These are phyloP conservation scores for Albula goreensis DNA, from an alignment of 2,113 vertebrate species.

Conservation along the genomic window DNA sequence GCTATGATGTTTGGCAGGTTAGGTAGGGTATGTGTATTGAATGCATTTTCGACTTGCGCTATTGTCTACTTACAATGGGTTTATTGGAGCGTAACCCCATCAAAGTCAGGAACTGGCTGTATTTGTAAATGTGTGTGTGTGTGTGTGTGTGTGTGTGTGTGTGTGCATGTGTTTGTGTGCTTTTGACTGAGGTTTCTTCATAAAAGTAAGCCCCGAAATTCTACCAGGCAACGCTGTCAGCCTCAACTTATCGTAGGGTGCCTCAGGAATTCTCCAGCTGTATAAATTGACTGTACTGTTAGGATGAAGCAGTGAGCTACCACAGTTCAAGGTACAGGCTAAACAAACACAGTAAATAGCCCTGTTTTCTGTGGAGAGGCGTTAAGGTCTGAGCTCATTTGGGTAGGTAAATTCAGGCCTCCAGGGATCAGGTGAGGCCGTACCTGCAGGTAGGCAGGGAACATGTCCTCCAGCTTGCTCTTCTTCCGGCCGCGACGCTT, in stretches of 20 bases:
- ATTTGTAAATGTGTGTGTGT: too few species aligned
- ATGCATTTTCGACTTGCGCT: too few species aligned
- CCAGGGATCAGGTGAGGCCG: background rate
- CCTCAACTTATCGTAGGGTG: background rate
- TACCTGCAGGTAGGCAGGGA: conserved; percentile 92
- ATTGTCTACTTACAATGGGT: too few species aligned
- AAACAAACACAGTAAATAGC: background rate
- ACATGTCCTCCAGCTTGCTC: conserved; percentile 97
- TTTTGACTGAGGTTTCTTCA: too few species aligned
- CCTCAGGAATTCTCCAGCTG: background rate
- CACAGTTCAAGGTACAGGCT: background rate
- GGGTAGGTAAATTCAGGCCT: background rate
- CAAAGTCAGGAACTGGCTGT: too few species aligned
- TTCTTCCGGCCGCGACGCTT: conserved; percentile 91
- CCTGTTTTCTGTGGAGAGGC: background rate
- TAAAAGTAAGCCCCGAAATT: too few species aligned
- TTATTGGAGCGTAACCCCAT: too few species aligned
- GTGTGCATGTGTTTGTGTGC: too few species aligned
- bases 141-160: too few species aligned
- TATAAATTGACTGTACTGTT: background rate
- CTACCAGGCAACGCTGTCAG: background rate
- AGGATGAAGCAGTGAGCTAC: background rate
- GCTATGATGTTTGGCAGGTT: too few species aligned
- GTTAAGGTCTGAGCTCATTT: background rate
- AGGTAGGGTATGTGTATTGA: too few species aligned